Evolutionary conservation across 2,797 vertebrate genomes (phyloP).

Genomic region (Trematomus bernacchii): DNA sequence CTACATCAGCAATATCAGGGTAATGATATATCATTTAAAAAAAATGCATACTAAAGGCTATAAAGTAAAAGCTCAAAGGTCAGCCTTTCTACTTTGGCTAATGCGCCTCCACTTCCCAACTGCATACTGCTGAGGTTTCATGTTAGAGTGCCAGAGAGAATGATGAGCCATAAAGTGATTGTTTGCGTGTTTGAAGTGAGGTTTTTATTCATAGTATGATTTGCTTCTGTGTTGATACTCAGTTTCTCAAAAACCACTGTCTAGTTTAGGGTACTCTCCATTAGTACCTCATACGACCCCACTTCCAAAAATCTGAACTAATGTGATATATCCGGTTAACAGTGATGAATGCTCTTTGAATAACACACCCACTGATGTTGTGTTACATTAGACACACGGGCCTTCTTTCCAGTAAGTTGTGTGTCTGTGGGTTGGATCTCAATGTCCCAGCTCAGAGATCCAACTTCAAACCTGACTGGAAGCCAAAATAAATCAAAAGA

Average conservation of each 20-base stretch:
- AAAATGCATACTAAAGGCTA: background rate
- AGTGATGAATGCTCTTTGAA: background rate
- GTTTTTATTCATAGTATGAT: no score
- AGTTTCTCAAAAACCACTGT: no score
- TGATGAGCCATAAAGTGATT: background rate
- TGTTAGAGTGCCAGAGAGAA: background rate
- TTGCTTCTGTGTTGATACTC: no score
- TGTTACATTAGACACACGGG: background rate
- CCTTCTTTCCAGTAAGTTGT: background rate
- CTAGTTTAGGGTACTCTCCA: no score
- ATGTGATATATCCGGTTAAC: background rate
- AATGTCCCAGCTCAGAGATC: background rate
- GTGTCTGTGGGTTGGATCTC: constrained; percentile 4
- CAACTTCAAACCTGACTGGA: background rate
- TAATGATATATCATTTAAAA: constrained; percentile 2
- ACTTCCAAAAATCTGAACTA: no score
- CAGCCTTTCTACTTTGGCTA: constrained; percentile 16
- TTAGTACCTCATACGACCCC: no score
- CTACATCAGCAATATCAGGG: constrained; percentile 2
- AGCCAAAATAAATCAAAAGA: constrained; percentile 39
- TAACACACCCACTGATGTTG: background rate
- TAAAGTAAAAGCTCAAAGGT: constrained; percentile 37
- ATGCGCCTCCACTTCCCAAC: constrained; percentile 3
- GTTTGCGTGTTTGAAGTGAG: no score
- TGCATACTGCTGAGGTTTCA: constrained; percentile 10